Conservation (phyloP, 2,797 vertebrate species). For the Siniperca scherzeri region DNA sequence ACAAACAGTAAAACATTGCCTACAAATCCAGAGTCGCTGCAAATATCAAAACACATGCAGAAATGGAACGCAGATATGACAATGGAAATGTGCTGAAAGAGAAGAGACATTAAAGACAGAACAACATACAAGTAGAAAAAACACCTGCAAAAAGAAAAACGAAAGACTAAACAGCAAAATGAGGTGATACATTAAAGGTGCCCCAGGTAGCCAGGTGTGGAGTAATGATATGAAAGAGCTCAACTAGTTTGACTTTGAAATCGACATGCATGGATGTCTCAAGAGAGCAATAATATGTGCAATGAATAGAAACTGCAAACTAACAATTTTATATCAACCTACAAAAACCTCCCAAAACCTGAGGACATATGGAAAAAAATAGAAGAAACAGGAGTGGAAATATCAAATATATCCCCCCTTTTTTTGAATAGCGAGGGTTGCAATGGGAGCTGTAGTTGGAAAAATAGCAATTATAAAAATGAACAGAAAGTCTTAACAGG, state of each 20-base stretch:
- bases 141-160: not conserved
- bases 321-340: conserved; percentile 7
- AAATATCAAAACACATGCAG: conserved; percentile 31
- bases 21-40: conserved; percentile 7
- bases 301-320: conserved; percentile 31
- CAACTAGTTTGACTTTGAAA: conserved; percentile 20
- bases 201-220: not conserved
- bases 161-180: conserved; percentile 1
- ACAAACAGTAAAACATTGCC: not conserved
- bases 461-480: not conserved
- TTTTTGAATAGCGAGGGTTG: not conserved
- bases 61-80: conserved; percentile 9
- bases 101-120: not conserved
- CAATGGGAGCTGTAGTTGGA: not conserved
- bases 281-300: conserved; percentile 25
- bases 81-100: conserved; percentile 12
- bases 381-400: not conserved
- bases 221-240: conserved; percentile 17
- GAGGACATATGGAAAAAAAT: not conserved
- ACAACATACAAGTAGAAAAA: not conserved
- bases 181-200: conserved; percentile 1
- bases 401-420: not conserved
- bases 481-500: not conserved
- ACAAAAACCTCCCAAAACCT: not conserved
- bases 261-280: conserved; percentile 9